These are phyloP conservation scores for Lithophane semibrunnea DNA, from an alignment of 2,888 invertebrate species.

Conservation along the genomic window DNA sequence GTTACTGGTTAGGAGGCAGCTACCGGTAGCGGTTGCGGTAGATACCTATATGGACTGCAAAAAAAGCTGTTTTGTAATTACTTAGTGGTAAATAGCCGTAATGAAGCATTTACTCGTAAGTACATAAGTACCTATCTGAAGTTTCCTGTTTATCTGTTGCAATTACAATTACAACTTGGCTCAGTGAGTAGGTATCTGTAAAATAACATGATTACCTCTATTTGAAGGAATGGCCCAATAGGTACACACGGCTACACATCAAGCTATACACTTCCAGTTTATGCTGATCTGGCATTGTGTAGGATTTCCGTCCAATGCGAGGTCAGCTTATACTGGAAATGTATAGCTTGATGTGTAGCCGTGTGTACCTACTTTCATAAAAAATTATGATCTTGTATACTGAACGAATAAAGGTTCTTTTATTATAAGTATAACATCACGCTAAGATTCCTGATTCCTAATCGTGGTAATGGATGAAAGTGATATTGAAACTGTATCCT, in stretches of 20 bases:
- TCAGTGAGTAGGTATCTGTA: background rate
- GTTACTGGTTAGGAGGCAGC: slow-evolving; percentile 8
- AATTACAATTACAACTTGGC: background rate
- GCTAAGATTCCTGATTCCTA: background rate
- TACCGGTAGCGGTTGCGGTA: background rate
- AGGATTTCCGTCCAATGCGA: no score
- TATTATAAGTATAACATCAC: background rate
- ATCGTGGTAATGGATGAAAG: slow-evolving; percentile 10
- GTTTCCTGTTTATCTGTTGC: background rate
- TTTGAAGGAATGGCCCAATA: background rate
- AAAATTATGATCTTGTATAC: background rate
- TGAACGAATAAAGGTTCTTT: slow-evolving; percentile 3
- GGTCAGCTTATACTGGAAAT: no score
- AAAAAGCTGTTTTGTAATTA: slow-evolving; percentile 3
- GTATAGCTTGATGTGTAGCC: no score
- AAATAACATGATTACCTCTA: background rate
- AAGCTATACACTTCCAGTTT: no score
- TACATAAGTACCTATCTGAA: background rate
- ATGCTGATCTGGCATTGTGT: no score
- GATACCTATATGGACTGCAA: background rate
- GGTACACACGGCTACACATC: no score
- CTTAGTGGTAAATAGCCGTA: background rate
- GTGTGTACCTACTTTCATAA: slow-evolving; percentile 4
- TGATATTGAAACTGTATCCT: background rate
- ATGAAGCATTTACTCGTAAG: background rate